Evolutionary conservation across 2,797 vertebrate genomes (phyloP), one percentile per base, ranked within the genome.

Genomic region (Yasuhikotakia modesta): DNA sequence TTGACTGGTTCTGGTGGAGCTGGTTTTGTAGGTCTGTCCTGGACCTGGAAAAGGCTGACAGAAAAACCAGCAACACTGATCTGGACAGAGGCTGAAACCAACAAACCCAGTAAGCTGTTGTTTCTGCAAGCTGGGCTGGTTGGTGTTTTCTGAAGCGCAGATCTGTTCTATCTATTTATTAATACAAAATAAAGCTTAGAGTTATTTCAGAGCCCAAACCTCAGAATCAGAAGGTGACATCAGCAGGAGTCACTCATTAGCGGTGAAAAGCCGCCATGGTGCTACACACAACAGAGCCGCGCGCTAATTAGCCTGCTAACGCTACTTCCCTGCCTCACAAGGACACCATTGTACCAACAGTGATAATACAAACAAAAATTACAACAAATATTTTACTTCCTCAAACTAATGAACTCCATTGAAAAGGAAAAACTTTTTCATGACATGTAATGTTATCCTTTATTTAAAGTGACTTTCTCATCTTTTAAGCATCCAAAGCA

Each of bases 321-420:
- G 10, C 68, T 76, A 64, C 30, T 48, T 71, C 46, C 53, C n/a
- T 13, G 2, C 30, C 27, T 52, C 70, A 65, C 74, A 71, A 70
- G 61, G 45, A 76, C 13, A 57, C 61, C 73, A 80, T 79, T 78
- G 72, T 67, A 63, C 65, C 55, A 73, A 43, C 50, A 70, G 64
- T 61, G 69, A 74, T 58, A 63, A 78, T n/a, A n/a, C 66, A 79
- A 43, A 68, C 24, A 72, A 65, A n/a, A 53, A 74, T 55, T 45
- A 4, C n/a, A 35, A 69, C 43, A 19, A 58, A 60, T 76, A 70
- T 79, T 79, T 77, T 57, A 61, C 64, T 73, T 65, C 2, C 68
- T 39, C 21, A 79, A 78, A 84, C 75, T 83, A 81, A 84, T 78
- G 77, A 81, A 79, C 71, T 67, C 70, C 39, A 84, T 53, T 70